Evolutionary conservation across 2,797 vertebrate genomes (phyloP).

Genomic region (Gymnoscopelus braueri): DNA sequence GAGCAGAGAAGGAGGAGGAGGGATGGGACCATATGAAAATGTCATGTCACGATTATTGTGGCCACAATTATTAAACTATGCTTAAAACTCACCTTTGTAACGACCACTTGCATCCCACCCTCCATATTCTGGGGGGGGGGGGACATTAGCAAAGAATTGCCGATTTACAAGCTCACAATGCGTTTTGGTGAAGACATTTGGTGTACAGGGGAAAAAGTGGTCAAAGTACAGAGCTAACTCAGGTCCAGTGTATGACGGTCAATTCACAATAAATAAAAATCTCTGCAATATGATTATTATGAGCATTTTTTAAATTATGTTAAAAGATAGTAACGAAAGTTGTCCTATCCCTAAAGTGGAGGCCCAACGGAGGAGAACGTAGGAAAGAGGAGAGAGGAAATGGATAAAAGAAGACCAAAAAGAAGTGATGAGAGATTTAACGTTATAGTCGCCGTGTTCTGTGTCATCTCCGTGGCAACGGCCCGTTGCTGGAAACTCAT

Average conservation of each 20-base stretch:
- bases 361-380: constrained; percentile 12
- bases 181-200: not conserved
- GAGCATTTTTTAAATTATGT: no score
- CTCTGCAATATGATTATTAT: no score
- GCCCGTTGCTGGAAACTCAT: constrained; percentile 68
- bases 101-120: no score
- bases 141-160: no score
- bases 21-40: not conserved
- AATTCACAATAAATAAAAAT: not conserved
- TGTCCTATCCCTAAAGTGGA: no score
- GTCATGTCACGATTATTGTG: not conserved
- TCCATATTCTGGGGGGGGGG: no score
- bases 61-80: no score
- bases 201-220: constrained; percentile 7
- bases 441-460: constrained; percentile 42
- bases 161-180: no score
- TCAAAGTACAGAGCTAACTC: no score
- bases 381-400: constrained; percentile 11
- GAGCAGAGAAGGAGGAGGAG: not conserved
- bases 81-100: no score
- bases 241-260: no score
- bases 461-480: constrained; percentile 65
- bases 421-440: constrained; percentile 42
- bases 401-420: constrained; percentile 35
- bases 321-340: no score